Conservation (phyloP, 2,888 invertebrate genomes). For the Thymelicus acteon region DNA sequence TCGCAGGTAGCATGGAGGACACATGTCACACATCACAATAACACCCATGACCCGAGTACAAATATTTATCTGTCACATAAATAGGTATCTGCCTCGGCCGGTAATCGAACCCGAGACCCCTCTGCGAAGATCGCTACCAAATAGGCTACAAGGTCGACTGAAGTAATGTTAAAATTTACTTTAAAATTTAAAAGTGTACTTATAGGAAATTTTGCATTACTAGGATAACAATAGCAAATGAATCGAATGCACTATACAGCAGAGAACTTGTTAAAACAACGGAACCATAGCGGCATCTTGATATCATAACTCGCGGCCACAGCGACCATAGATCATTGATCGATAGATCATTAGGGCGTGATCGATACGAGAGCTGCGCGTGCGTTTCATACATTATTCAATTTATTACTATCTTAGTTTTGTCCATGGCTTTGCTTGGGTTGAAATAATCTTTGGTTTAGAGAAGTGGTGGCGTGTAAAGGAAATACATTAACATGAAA, state of each 20-base stretch:
- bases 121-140: too few species aligned
- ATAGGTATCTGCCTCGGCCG: too few species aligned
- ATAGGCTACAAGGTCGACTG: too few species aligned
- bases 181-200: too few species aligned
- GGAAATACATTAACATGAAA: too few species aligned
- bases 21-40: too few species aligned
- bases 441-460: neutral
- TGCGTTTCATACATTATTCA: constrained; percentile 48
- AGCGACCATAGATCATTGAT: constrained; percentile 51
- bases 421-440: neutral
- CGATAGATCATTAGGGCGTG: constrained; percentile 50
- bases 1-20: too few species aligned
- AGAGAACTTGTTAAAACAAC: neutral
- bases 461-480: too few species aligned
- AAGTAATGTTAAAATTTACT: too few species aligned
- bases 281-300: constrained; percentile 18
- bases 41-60: too few species aligned
- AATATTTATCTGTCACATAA: too few species aligned
- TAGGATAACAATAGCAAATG: neutral
- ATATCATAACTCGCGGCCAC: constrained; percentile 47
- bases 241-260: neutral
- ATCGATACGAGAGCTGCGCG: constrained; percentile 45
- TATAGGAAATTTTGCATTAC: too few species aligned
- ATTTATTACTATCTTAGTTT: constrained; percentile 14
- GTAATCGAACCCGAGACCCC: neutral